These are phyloP conservation scores for Polyergus mexicanus DNA, from an alignment of 1,140 invertebrate genomes.

Conservation along the genomic window DNA sequence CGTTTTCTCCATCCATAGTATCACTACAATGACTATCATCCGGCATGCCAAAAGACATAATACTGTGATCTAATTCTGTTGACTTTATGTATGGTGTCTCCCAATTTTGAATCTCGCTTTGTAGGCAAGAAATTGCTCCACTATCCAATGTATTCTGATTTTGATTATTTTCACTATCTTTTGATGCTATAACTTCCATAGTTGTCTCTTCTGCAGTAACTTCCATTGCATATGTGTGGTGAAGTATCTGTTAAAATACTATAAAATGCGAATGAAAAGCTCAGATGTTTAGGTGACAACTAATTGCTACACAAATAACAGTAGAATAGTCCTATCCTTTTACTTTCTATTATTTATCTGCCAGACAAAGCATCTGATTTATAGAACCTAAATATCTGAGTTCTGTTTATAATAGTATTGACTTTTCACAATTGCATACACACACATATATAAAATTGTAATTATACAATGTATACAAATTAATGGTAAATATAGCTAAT, in stretches of 20 bases:
- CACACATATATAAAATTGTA: conserved; percentile 5
- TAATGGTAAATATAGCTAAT: conserved; percentile 37
- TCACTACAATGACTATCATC: conserved; percentile 58
- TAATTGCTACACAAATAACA: not conserved
- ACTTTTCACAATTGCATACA: not conserved
- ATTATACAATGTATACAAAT: conserved; percentile 33
- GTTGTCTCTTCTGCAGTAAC: conserved; percentile 32
- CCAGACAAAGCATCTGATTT: conserved; percentile 10
- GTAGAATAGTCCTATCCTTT: not conserved
- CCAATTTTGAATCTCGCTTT: conserved; percentile 10
- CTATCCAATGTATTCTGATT: not conserved
- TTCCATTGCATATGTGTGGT: conserved; percentile 56
- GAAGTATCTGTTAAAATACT: conserved; percentile 70
- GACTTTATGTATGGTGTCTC: not conserved
- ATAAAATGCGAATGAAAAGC: conserved; percentile 49
- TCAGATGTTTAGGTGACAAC: not conserved
- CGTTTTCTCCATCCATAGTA: conserved; percentile 57
- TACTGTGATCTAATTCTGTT: conserved; percentile 8
- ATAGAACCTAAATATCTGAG: conserved; percentile 4
- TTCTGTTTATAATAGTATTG: not conserved
- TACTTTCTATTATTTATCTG: not conserved
- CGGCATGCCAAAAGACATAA: conserved; percentile 14
- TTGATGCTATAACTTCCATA: not conserved
- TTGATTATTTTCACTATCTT: conserved; percentile 24
- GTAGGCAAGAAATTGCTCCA: not conserved